Evolutionary conservation across 2,888 invertebrate genomes (phyloP), one percentile per base, ranked within the genome.

Genomic region (Iphiclides podalirius): DNA sequence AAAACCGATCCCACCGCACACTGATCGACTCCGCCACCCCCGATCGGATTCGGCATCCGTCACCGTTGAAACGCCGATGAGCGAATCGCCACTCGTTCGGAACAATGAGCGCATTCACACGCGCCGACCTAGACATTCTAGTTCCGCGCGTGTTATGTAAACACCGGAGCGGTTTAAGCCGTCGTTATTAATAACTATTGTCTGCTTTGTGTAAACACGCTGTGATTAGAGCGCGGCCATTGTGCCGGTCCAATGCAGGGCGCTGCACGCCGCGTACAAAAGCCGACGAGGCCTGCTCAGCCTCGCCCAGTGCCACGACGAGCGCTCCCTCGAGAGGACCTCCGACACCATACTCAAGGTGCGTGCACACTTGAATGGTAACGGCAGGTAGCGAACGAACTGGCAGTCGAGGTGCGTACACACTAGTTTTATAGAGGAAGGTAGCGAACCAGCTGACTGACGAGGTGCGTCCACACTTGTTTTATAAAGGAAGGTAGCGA

Each of bases 201-300:
- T 87, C 78, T 77, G 66, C 53, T 56, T 50, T 61, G 64, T 65
- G 72, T 83, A 83, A 85, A 85, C 80, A 75, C 61, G 48, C 49
- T 9, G 56, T 59, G 66, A 66, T 72, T 67, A 66, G 63, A 66
- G n/a, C n/a, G n/a, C 6, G 20, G 67, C 70, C 73, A 81, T 81
- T 79, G 80, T 81, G 59, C 70, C n/a, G n/a, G n/a, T 65, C 63
- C 71, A 60, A 54, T 14, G 59, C 64, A 88, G 88, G 69, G 87
- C 88, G 47, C 66, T 88, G 66, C 84, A 81, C 54, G 79, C 80
- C 79, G 86, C 88, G 47, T 88, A 88, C 85, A 88, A 88, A 87
- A 88, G 87, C 79, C 68, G 87, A 1, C 84, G 88, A 54, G 82
- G 83, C 0, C 62, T 87, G 47, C 67, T 80, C 41, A 81, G 79